Conservation (phyloP, 2,888 invertebrate species). For the Bedellia somnulentella region DNA sequence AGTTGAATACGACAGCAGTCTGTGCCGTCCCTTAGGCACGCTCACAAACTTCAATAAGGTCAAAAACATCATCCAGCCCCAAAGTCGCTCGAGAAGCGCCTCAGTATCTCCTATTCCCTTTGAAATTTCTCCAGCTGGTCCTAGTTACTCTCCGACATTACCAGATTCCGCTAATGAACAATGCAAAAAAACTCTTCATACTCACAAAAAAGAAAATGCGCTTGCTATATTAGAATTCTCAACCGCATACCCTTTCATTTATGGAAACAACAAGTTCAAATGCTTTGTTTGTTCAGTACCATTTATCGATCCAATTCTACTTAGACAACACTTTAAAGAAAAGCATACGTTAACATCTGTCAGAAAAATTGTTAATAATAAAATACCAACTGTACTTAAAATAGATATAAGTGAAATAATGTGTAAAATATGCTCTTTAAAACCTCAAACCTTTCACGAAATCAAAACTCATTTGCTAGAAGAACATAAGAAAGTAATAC, state of each 20-base stretch:
- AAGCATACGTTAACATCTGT: conserved; percentile 31
- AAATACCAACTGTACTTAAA: conserved; percentile 39
- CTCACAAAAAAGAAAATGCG: conserved; percentile 22
- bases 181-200: not conserved
- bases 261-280: conserved; percentile 47
- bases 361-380: conserved; percentile 38
- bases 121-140: conserved; percentile 18
- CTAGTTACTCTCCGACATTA: conserved; percentile 29
- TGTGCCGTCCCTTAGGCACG: conserved; percentile 46
- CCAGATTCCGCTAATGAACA: not conserved
- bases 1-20: conserved; percentile 44
- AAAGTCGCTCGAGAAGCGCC: conserved; percentile 7
- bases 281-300: conserved; percentile 46
- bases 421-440: conserved; percentile 32
- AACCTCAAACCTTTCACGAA: conserved; percentile 21
- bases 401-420: conserved; percentile 37
- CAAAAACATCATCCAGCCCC: conserved; percentile 8
- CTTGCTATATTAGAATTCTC: conserved; percentile 41
- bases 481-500: conserved; percentile 30
- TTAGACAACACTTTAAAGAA: conserved; percentile 36
- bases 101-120: conserved; percentile 7
- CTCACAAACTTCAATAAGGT: conserved; percentile 34
- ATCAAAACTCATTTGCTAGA: conserved; percentile 37
- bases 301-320: conserved; percentile 28
- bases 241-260: conserved; percentile 44